phyloP scores from a whole-genome alignment of 30 jellyfish, hydroid and myxozoan genomes.

The Pelagia noctiluca region DNA sequence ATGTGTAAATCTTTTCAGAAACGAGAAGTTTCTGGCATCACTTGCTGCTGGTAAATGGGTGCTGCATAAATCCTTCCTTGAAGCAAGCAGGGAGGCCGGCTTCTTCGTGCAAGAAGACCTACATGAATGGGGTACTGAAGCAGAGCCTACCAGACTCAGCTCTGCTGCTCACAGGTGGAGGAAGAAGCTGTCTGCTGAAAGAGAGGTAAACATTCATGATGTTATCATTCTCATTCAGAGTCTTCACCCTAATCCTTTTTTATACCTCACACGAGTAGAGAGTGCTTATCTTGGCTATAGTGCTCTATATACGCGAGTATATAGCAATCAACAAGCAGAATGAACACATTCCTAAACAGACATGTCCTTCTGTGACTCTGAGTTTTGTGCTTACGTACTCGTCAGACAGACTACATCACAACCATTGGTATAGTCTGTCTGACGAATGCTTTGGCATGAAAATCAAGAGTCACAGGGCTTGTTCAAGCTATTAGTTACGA shows the following conservation, averaged over 20 bases:
- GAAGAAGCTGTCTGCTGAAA: slow-evolving; percentile 47
- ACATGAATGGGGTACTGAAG: slow-evolving; percentile 97
- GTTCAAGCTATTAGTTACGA: no score
- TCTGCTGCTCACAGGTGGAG: slow-evolving; percentile 93
- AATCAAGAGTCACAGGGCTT: no score
- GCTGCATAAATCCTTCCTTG: slow-evolving; percentile 91
- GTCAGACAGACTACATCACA: no score
- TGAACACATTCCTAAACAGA: not conserved
- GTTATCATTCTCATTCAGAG: not conserved
- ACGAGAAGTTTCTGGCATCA: slow-evolving; percentile 92
- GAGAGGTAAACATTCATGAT: slow-evolving; percentile 29
- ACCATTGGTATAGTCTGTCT: no score
- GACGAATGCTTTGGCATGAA: no score
- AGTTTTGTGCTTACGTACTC: no score
- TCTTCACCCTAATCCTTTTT: not conserved
- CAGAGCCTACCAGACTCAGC: slow-evolving; percentile 75
- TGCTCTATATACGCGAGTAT: not conserved
- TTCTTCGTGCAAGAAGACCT: slow-evolving; percentile 78
- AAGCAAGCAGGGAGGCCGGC: slow-evolving; percentile 94
- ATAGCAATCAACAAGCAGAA: not conserved
- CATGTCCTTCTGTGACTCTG: not conserved
- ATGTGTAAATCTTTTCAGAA: slow-evolving; percentile 64
- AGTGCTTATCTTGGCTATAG: not conserved
- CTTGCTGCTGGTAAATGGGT: slow-evolving; percentile 99
- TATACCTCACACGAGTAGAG: not conserved